Evolutionary conservation across 2,113 vertebrate genomes (phyloP).

Genomic region (Chaenogobius annularis): DNA sequence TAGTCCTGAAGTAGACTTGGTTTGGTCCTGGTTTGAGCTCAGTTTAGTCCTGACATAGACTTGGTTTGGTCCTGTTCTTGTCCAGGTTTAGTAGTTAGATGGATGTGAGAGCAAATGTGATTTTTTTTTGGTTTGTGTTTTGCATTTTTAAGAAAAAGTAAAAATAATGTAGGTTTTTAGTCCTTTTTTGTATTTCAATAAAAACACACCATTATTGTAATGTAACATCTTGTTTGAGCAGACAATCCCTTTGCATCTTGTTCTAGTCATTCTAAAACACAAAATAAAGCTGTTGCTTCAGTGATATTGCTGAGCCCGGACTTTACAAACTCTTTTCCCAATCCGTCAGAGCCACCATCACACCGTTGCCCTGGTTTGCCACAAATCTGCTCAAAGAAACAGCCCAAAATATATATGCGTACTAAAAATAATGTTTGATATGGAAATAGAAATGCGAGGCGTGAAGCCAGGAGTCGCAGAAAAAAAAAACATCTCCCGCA

Average conservation of each 20-base stretch:
- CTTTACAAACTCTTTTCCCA: neutral
- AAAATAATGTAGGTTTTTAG: neutral
- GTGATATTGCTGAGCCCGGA: neutral
- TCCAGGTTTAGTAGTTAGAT: too few relatives aligned
- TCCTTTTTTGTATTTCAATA: neutral
- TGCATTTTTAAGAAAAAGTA: too few relatives aligned
- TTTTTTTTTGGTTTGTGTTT: too few relatives aligned
- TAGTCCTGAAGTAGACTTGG: too few relatives aligned
- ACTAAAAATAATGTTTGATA: conserved; percentile 10
- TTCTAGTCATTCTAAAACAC: neutral
- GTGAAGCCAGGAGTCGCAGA: neutral
- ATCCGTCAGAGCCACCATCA: neutral
- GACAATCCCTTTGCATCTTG: neutral
- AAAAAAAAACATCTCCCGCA: neutral
- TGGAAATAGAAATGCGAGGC: neutral
- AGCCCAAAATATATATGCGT: neutral
- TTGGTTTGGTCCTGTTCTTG: too few relatives aligned
- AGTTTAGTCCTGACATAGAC: too few relatives aligned
- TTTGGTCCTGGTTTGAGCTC: too few relatives aligned
- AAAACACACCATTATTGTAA: neutral
- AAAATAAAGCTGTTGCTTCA: neutral
- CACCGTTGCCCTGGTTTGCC: neutral
- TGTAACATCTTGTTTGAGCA: neutral
- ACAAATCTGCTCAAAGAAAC: neutral
- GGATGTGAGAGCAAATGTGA: too few relatives aligned